These are phyloP conservation scores for Lacanobia oleracea DNA, from an alignment of 2,888 invertebrate species.

Conservation along the genomic window DNA sequence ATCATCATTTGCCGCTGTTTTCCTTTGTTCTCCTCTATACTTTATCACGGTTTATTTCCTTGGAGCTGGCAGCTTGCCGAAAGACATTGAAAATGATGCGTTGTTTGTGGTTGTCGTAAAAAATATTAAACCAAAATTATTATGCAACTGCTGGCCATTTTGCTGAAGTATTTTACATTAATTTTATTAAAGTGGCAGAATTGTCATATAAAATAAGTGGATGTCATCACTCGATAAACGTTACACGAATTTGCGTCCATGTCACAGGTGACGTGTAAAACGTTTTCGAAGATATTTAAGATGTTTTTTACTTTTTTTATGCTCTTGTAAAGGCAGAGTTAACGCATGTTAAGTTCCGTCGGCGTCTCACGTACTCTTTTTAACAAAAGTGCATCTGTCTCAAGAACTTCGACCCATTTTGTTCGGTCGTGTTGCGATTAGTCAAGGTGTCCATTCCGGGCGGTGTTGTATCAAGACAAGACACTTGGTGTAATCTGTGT, in stretches of 20 bases:
- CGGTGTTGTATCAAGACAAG: conserved; percentile 79
- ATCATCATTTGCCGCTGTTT: conserved; percentile 35
- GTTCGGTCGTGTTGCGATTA: conserved; percentile 81
- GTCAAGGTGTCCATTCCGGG: conserved; percentile 86
- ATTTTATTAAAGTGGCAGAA: conserved; percentile 44
- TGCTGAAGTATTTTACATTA: conserved; percentile 31
- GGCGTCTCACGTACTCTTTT: conserved; percentile 61
- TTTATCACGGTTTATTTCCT: conserved; percentile 46
- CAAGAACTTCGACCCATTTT: conserved; percentile 77
- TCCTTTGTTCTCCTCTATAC: conserved; percentile 36
- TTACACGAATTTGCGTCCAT: conserved; percentile 45
- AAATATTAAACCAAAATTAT: conserved; percentile 30
- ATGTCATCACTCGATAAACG: conserved; percentile 54
- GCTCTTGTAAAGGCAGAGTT: conserved; percentile 49
- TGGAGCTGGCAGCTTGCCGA: conserved; percentile 41
- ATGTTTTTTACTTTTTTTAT: conserved; percentile 31
- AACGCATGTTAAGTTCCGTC: conserved; percentile 53
- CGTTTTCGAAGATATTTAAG: conserved; percentile 30
- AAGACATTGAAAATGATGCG: conserved; percentile 33
- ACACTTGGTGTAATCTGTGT: conserved; percentile 82
- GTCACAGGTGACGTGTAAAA: conserved; percentile 45
- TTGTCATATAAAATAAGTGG: conserved; percentile 49
- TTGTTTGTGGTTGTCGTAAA: conserved; percentile 34
- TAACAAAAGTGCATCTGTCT: conserved; percentile 72
- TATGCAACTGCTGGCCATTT: conserved; percentile 35